These are phyloP conservation scores for Drosophila pruinosa DNA, from an alignment of 1,140 invertebrate genomes.

Conservation along the genomic window DNA sequence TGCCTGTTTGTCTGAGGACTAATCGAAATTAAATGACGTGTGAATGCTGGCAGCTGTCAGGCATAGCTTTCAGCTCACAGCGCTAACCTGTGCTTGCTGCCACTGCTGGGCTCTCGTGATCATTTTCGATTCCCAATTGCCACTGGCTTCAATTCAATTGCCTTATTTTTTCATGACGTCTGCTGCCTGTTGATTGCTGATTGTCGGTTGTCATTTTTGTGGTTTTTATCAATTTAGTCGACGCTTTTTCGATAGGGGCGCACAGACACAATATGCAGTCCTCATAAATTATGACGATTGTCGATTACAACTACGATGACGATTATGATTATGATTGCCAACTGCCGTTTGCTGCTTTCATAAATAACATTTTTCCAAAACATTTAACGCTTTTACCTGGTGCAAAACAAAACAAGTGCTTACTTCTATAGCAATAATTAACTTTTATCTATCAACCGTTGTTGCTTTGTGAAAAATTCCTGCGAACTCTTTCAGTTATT, in stretches of 20 bases:
- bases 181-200: constrained; percentile 29
- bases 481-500: constrained; percentile 1
- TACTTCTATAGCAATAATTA: no score
- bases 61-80: constrained; percentile 59
- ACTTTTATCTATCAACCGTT: neutral
- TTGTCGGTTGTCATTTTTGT: constrained; percentile 47
- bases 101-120: constrained; percentile 3
- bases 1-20: constrained; percentile 36
- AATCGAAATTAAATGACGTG: constrained; percentile 81
- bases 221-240: constrained; percentile 73
- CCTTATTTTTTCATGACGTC: constrained; percentile 17
- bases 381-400: constrained; percentile 3
- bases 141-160: constrained; percentile 57
- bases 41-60: constrained; percentile 74
- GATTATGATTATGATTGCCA: constrained; percentile 51
- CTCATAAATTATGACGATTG: constrained; percentile 75
- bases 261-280: constrained; percentile 31
- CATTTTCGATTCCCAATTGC: constrained; percentile 50
- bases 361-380: constrained; percentile 44
- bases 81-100: constrained; percentile 8
- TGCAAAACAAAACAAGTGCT: neutral
- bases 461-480: neutral
- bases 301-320: constrained; percentile 21
- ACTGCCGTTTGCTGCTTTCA: constrained; percentile 63
- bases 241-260: constrained; percentile 43